Evolutionary conservation across 2,797 vertebrate species (phyloP), one percentile per base, ranked within the genome.

Genomic region (Melanotaenia boesemani): DNA sequence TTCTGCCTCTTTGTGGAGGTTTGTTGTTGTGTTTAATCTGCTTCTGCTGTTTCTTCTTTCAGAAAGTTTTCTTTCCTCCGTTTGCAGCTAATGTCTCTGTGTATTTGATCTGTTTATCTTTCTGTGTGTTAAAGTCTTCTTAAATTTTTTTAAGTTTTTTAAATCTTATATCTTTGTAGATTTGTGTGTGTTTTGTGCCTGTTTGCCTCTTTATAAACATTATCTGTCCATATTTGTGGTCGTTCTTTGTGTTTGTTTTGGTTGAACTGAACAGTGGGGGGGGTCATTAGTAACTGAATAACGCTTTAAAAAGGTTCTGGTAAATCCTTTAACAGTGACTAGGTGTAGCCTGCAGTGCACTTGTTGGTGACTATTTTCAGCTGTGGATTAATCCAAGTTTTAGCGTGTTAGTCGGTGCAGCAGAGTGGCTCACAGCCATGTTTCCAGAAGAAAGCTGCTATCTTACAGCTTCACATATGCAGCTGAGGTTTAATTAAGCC

Each of bases 281-380:
- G 18, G 18, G 4, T 7, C 6, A 18, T 48, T 20, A 7, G 39
- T 11, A 41, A 46, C 18, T 20, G 26, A 15, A 26, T 15, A 1
- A 36, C 8, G 3, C 24, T n/a, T 9, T 44, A 12, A 15, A 15
- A 18, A 6, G 8, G 15, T 26, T 11, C 9, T 6, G 41, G 6
- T 36, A 22, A 54, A 8, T 54, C 32, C 30, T 36, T 16, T 11
- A 37, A 54, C 59, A 0, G 36, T 24, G 22, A 16, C n/a, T 39
- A 15, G 24, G 24, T 28, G 26, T 6, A 26, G 60, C 8, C 6
- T 15, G 44, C 6, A 4, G 37, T 18, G 37, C 26, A 26, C 24
- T 62, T 44, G 60, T 26, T 36, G 41, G 41, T n/a, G n/a, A 18
- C 60, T 71, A 54, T 63, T 71, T 71, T 71, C 61, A 57, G 52